phyloP scores from a whole-genome alignment of 2,113 vertebrate species.

The Myotis yumanensis region DNA sequence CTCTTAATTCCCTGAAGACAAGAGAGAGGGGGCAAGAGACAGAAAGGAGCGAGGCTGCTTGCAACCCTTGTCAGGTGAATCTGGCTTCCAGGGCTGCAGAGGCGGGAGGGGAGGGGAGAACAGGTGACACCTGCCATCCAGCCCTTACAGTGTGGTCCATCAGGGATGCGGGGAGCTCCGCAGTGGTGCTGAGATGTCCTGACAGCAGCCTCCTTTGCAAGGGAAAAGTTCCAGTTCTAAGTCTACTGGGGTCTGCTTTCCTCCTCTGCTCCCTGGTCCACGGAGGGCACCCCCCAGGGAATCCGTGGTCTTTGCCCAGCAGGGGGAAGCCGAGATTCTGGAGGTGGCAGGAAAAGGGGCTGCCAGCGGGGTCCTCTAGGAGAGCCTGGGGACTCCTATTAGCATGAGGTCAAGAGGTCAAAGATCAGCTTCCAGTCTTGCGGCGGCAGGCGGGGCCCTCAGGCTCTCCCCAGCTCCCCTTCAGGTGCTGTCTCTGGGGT shows the following conservation, averaged over 20 bases:
- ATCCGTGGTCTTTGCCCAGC: neutral
- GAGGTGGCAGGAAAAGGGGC: neutral
- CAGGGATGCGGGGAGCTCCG: neutral
- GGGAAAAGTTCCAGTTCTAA: conserved; percentile 66
- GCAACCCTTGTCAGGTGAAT: neutral
- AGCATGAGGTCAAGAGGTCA: conserved; percentile 68
- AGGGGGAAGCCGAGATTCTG: neutral
- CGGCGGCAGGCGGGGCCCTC: conserved; percentile 47
- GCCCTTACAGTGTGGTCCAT: neutral
- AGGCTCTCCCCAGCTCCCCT: conserved; percentile 41
- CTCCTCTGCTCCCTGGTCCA: neutral
- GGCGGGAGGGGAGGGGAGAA: neutral
- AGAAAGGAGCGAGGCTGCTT: neutral
- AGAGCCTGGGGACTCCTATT: conserved; percentile 53
- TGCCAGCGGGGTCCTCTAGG: conserved; percentile 9
- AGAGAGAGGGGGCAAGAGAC: conserved; percentile 2
- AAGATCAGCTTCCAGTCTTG: conserved; percentile 78
- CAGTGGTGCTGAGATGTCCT: neutral
- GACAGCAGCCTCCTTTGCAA: conserved; percentile 59
- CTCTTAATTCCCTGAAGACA: conserved; percentile 77
- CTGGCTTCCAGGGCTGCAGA: neutral
- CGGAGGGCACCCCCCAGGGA: neutral
- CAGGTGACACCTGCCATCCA: neutral
- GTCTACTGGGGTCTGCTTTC: neutral
- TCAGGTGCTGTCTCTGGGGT: conserved; percentile 63